These are phyloP conservation scores for Tonatia bakeri DNA, from an alignment of 2,113 vertebrate species.

Conservation along the genomic window DNA sequence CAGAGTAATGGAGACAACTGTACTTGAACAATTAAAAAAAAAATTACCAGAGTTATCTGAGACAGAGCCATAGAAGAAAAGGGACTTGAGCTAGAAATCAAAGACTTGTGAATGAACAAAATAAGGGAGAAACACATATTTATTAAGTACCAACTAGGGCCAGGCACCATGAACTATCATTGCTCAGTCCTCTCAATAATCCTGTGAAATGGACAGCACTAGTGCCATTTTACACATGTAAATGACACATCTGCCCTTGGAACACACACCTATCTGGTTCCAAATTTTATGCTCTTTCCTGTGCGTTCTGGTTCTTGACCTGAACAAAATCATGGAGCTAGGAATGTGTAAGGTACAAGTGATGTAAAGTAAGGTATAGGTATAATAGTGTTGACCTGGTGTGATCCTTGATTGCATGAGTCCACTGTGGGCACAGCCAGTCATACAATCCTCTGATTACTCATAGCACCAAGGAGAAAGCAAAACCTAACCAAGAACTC, in stretches of 20 bases:
- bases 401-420: background rate
- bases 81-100: background rate
- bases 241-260: background rate
- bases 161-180: background rate
- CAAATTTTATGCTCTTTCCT: background rate
- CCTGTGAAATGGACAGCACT: background rate
- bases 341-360: background rate
- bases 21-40: background rate
- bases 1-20: background rate
- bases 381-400: background rate
- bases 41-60: background rate
- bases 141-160: background rate
- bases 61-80: background rate
- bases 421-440: background rate
- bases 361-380: background rate
- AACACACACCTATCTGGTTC: background rate
- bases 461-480: background rate
- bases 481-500: background rate
- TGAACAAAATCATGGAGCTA: background rate
- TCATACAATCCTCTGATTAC: background rate
- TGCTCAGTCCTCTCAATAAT: background rate
- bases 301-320: background rate
- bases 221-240: background rate
- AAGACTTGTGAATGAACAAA: background rate
- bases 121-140: background rate